These are phyloP conservation scores for Merops nubicus DNA, from an alignment of 2,113 vertebrate genomes.

Conservation along the genomic window DNA sequence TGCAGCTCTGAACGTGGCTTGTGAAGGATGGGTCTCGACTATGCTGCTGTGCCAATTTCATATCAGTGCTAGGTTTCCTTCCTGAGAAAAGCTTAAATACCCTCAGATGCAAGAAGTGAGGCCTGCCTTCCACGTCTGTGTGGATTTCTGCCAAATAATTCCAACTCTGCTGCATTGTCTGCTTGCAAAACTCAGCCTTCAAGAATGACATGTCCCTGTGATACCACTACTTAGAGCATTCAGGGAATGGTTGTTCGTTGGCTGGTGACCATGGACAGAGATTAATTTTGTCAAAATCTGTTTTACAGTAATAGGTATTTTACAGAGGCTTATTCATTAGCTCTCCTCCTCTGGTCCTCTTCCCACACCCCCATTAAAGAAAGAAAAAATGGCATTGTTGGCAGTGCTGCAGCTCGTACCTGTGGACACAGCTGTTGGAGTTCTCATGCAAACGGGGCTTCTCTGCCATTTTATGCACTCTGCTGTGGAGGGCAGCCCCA, in stretches of 20 bases:
- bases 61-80: background rate
- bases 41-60: background rate
- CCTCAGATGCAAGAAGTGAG: background rate
- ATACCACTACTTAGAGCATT: background rate
- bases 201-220: background rate
- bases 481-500: background rate
- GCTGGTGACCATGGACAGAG: background rate
- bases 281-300: background rate
- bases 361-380: fast-evolving
- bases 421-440: background rate
- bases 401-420: background rate
- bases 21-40: background rate
- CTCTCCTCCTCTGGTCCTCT: background rate
- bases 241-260: background rate
- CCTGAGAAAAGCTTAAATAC: background rate
- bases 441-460: background rate
- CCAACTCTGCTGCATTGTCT: background rate
- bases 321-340: background rate
- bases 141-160: background rate
- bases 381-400: background rate
- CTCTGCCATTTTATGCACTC: background rate
- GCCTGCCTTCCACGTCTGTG: background rate
- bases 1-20: background rate
- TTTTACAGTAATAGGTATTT: background rate
- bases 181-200: background rate